Evolutionary conservation across 2,888 invertebrate species (phyloP).

Genomic region (Abrostola tripartita): DNA sequence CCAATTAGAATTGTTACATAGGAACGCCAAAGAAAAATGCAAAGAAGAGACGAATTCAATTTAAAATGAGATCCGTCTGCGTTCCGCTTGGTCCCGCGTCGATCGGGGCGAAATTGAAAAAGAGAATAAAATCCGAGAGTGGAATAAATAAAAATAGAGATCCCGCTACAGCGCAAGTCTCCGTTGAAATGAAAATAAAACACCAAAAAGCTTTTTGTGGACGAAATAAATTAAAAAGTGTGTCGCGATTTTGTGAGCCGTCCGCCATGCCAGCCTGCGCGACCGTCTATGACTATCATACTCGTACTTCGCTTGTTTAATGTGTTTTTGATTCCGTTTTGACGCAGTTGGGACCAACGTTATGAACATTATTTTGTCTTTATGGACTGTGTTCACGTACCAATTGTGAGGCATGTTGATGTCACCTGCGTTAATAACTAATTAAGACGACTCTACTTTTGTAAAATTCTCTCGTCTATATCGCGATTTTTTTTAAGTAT

Average conservation of each 20-base stretch:
- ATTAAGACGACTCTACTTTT: too few species aligned
- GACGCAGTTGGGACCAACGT: conserved; percentile 25
- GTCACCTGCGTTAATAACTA: not conserved
- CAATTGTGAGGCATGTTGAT: not conserved
- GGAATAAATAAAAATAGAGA: conserved; percentile 88
- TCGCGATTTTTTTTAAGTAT: too few species aligned
- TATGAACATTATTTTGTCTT: conserved; percentile 2
- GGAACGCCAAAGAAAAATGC: conserved; percentile 79
- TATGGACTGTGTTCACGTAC: not conserved
- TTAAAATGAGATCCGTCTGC: conserved; percentile 87
- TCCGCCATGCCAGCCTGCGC: conserved; percentile 53
- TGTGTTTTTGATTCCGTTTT: conserved; percentile 52
- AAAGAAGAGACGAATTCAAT: conserved; percentile 84
- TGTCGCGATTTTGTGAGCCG: conserved; percentile 83
- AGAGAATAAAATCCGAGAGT: conserved; percentile 74
- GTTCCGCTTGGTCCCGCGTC: conserved; percentile 83
- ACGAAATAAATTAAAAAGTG: conserved; percentile 88
- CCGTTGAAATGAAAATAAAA: conserved; percentile 88
- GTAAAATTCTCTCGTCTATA: too few species aligned
- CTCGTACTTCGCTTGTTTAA: conserved; percentile 54
- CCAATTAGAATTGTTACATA: conserved; percentile 84
- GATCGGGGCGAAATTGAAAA: conserved; percentile 86
- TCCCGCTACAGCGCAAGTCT: conserved; percentile 88
- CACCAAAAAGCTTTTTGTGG: conserved; percentile 86
- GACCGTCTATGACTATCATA: conserved; percentile 69